Base-by-base conservation (phyloP, 1,140 invertebrate species). In the Drosophila rhopaloa region DNA sequence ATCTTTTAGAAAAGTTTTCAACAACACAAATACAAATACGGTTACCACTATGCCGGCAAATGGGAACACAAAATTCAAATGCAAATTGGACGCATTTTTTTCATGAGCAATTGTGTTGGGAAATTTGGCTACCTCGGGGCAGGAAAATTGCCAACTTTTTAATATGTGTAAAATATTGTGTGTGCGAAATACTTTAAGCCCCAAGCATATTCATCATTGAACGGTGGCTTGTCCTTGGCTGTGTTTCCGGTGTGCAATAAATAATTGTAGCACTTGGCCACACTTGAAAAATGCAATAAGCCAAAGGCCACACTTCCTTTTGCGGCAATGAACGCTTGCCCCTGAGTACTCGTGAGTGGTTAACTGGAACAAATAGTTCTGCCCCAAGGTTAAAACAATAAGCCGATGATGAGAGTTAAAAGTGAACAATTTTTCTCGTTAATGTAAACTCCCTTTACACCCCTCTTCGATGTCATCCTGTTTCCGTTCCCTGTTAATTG, bases 221-320 rank as follows among this genome's bases (percentile, higher is more conserved):
- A 81, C 51, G 47, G 10, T 27, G 44, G 53, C 78, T 56, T 58
- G 62, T 57, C 72, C 56, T 63, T 74, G 54, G 51, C 43, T 40
- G 24, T 38, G 32, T 41, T 56, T 43, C 51, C 50, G 74, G 44
- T 54, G 14, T 54, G 78, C 53, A 65, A 79, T 88, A 83, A 88
- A 83, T 88, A 88, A 83, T 70, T 57, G 67, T 71, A 48, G 68
- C 71, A 58, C 53, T 71, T 71, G 48, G 61, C 57, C 53, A 50
- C 70, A 77, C 83, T 86, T 75, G 55, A 88, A 85, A 88, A 86
- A 86, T 76, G 67, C 81, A 86, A 86, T 86, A 88, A 88, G 67
- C 81, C 53, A 51, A 50, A 43, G 60, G 37, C 38, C 71, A 55
- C 35, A 51, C 47, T 73, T 53, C 54, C 41, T 37, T 63, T 44